These are phyloP conservation scores for Trachymyrmex cornetzi DNA, from an alignment of 1,140 invertebrate species.

Conservation along the genomic window DNA sequence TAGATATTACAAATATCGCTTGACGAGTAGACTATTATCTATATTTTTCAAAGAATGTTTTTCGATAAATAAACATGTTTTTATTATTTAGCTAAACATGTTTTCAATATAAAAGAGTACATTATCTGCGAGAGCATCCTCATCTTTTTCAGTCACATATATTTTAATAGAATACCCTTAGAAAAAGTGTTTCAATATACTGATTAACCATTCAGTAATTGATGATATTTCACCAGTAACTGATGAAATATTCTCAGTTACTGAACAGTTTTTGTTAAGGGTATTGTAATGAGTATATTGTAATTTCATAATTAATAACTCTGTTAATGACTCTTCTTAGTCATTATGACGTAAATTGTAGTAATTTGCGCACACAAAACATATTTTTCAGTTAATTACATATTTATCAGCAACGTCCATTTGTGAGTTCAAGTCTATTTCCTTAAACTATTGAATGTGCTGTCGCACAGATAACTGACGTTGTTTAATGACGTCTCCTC, in stretches of 20 bases:
- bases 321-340: too few relatives aligned
- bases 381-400: background rate
- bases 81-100: background rate
- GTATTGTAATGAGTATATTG: background rate
- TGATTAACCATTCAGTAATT: too few relatives aligned
- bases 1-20: background rate
- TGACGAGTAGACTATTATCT: background rate
- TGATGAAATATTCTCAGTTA: too few relatives aligned
- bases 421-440: background rate
- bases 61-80: background rate
- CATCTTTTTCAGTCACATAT: background rate
- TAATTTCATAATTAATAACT: background rate
- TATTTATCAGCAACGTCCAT: background rate
- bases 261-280: too few relatives aligned
- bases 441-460: background rate
- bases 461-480: slow-evolving; percentile 3
- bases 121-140: background rate
- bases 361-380: too few relatives aligned
- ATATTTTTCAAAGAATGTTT: background rate
- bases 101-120: background rate
- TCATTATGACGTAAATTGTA: too few relatives aligned
- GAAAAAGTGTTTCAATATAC: too few relatives aligned
- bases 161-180: background rate
- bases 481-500: background rate
- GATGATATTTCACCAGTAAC: too few relatives aligned